Evolutionary conservation across 2,888 invertebrate genomes (phyloP), one percentile per base, ranked within the genome.

Genomic region (Meandrusa payeni): DNA sequence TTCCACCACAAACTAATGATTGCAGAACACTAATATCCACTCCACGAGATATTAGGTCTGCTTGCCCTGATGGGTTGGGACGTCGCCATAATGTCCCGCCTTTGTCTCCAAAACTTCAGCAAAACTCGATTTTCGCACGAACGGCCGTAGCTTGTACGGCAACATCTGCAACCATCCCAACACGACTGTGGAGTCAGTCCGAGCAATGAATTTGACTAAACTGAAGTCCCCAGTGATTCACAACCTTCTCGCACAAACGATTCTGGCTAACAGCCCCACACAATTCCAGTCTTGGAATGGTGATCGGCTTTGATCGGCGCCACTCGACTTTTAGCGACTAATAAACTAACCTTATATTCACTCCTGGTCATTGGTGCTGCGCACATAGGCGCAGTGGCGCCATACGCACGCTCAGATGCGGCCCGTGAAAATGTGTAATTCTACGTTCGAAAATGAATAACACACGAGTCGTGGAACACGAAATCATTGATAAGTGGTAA

Each of bases 401-500:
- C 61, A 31, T 60, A 64, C 0, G 61, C 62, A 1, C 32, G 28
- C 27, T 59, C 49, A 3, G 62, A 64, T 0, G 62, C 59, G n/a
- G 24, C 61, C 61, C 3, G 11, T 6, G n/a, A 22, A 33, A n/a
- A n/a, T n/a, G n/a, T n/a, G n/a, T n/a, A n/a, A n/a, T n/a, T n/a
- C n/a, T n/a, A n/a, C n/a, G n/a, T n/a, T n/a, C n/a, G n/a, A n/a
- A n/a, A n/a, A n/a, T 5, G 44, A 48, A 34, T 49, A 27, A 43
- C 52, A 58, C 6, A 53, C 10, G 9, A 55, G 33, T 1, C 60
- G 51, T 11, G 59, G 53, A 4, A 60, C 41, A 2, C 33, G 17
- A 58, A n/a, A 4, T 47, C 12, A 36, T 52, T 54, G n/a, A 59
- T 7, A 2, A 4, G 0, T 1, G 50, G 50, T 11, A 59, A 23